These are phyloP conservation scores for Agrilus mali DNA, from an alignment of 2,888 invertebrate genomes.

Conservation along the genomic window DNA sequence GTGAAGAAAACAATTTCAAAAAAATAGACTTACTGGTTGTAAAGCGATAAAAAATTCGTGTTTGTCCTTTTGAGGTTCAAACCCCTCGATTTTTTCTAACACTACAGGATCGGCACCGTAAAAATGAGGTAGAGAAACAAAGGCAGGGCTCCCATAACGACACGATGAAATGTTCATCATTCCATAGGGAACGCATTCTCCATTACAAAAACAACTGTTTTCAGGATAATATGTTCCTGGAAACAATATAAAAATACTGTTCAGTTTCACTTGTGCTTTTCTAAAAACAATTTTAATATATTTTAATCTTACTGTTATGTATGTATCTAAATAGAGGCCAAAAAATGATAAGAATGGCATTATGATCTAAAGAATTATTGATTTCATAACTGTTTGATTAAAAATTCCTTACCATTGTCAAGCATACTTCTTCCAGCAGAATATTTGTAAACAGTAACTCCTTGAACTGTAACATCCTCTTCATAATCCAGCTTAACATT, in stretches of 20 bases:
- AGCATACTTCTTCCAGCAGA: slow-evolving; percentile 50
- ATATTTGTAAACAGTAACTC: slow-evolving; percentile 54
- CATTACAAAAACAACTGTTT: slow-evolving; percentile 57
- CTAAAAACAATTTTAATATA: too few relatives aligned
- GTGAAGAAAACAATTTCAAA: too few relatives aligned
- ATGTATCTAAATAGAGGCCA: too few relatives aligned
- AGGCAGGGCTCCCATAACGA: slow-evolving; percentile 63
- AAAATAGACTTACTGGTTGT: slow-evolving; percentile 45
- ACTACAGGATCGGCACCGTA: slow-evolving; percentile 55
- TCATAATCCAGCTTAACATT: slow-evolving; percentile 49
- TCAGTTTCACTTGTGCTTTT: background rate
- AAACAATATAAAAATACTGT: background rate
- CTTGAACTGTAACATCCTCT: slow-evolving; percentile 41
- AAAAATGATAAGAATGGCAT: too few relatives aligned
- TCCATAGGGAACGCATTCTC: slow-evolving; percentile 54
- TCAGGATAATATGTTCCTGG: slow-evolving; percentile 41
- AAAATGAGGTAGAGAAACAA: slow-evolving; percentile 72
- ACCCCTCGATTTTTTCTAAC: slow-evolving; percentile 47
- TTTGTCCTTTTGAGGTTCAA: slow-evolving; percentile 48
- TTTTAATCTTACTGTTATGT: too few relatives aligned
- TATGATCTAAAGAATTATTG: too few relatives aligned
- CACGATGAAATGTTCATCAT: slow-evolving; percentile 61
- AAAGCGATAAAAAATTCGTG: slow-evolving; percentile 62
- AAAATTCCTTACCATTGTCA: slow-evolving; percentile 46
- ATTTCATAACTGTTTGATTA: background rate